These are phyloP conservation scores for Clarias macrocephalus DNA, from an alignment of 2,113 vertebrate species.

Conservation along the genomic window DNA sequence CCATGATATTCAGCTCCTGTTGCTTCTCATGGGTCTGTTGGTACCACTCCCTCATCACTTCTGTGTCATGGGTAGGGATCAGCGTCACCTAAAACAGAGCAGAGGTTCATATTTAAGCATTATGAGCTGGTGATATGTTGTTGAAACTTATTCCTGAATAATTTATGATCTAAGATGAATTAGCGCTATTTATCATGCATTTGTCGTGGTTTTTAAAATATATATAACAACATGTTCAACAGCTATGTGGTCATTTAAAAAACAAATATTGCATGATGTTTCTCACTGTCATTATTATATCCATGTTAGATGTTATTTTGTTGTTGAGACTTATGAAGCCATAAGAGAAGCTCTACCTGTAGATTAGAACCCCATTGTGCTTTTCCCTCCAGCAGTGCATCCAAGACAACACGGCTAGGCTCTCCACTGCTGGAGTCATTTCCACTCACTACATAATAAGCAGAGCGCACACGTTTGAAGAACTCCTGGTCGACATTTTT, in stretches of 20 bases:
- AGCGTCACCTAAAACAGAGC: slow-evolving; percentile 82
- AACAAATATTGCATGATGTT: background rate
- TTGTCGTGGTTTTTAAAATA: background rate
- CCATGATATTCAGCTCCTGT: slow-evolving; percentile 96
- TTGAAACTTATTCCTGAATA: background rate
- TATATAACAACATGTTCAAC: background rate
- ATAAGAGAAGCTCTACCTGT: slow-evolving; percentile 76
- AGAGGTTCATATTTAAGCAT: background rate
- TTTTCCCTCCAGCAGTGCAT: slow-evolving; percentile 92
- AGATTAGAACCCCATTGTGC: slow-evolving; percentile 96
- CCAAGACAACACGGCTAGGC: slow-evolving; percentile 87
- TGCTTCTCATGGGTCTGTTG: slow-evolving; percentile 97
- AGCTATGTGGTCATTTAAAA: background rate
- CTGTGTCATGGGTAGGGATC: slow-evolving; percentile 97
- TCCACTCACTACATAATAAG: slow-evolving; percentile 95
- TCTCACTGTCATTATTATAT: background rate
- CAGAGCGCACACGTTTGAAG: slow-evolving; percentile 89
- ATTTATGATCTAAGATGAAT: background rate
- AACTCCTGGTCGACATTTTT: slow-evolving; percentile 97
- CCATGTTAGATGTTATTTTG: background rate
- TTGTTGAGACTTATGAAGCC: background rate
- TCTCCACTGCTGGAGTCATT: slow-evolving; percentile 87
- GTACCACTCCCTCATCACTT: slow-evolving; percentile 98
- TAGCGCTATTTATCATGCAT: background rate
- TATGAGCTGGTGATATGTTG: background rate